Conservation (phyloP, 2,113 vertebrate genomes). For the Xyliphius kryptos region DNA sequence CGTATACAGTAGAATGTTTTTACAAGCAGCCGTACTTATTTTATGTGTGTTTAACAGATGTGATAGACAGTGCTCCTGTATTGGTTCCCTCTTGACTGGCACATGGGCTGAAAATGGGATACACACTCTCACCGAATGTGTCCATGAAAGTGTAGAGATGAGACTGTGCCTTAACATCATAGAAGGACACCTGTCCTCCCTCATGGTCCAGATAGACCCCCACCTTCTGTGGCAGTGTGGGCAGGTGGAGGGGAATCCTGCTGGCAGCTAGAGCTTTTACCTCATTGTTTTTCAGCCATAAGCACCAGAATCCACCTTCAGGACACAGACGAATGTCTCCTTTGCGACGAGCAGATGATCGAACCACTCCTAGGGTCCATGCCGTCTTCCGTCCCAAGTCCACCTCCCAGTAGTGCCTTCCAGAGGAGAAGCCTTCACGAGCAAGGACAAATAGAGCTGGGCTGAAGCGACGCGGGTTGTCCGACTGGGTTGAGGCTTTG, state of each 20-base stretch:
- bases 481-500: constrained; percentile 38
- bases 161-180: constrained; percentile 53
- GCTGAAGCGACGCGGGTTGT: constrained; percentile 57
- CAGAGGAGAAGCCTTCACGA: constrained; percentile 50
- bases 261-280: constrained; percentile 51
- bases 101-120: constrained; percentile 70
- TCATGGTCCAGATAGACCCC: constrained; percentile 69
- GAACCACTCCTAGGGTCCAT: constrained; percentile 63
- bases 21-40: too few species aligned
- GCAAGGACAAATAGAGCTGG: constrained; percentile 64
- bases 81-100: constrained; percentile 65
- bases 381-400: constrained; percentile 59
- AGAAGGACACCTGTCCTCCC: constrained; percentile 64
- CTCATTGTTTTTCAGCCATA: constrained; percentile 65
- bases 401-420: constrained; percentile 73
- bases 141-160: constrained; percentile 65
- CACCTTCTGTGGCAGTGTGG: constrained; percentile 49
- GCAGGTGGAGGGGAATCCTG: constrained; percentile 49
- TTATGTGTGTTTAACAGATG: constrained; percentile 50
- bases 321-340: constrained; percentile 66
- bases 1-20: too few species aligned
- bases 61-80: constrained; percentile 46
- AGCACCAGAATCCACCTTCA: constrained; percentile 65
- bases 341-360: constrained; percentile 54
- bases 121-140: constrained; percentile 58